Base-by-base conservation (phyloP, 2,888 invertebrate species). In the Scelioninae gen. 1 region DNA sequence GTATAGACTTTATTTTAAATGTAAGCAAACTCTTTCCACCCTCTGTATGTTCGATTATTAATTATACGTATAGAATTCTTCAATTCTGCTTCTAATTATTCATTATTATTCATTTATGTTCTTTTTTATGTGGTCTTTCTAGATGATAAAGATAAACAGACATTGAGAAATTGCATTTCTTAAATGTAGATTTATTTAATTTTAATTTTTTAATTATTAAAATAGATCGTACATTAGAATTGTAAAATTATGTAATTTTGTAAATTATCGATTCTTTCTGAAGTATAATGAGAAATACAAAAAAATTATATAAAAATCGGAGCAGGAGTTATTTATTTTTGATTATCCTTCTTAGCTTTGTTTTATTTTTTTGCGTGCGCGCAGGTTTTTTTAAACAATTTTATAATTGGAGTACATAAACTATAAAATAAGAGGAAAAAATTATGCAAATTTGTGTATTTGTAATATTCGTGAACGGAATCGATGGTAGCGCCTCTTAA, bases 161-260 rank as follows among this genome's bases (percentile, higher is more conserved):
- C 16, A 56, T 62, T 47, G 29, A 11, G 38, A 74, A 71, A 68
- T 75, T 71, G 65, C 84, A 32, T 56, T 56, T 77, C 77, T 77
- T 81, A 34, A 53, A 66, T 79, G 51, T 79, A 79, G 79, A 72
- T 79, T 79, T 79, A 79, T 79, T 72, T 79, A 79, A 79, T 66
- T 79, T 79, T 79, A 79, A 65, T 79, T 79, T 58, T 79, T 72
- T 79, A 79, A 66, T 56, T 63, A 66, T 79, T 60, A 56, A 45
- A 60, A 66, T 79, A 79, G 72, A 72, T 68, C 38, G 53, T 80
- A 74, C 55, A 63, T 74, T 80, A 80, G 79, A 74, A 72, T 51
- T 80, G 79, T 80, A 80, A 66, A 80, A 80, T 80, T 72, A 68
- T 79, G 79, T 74, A 72, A 74, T 74, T 80, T 72, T 80, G 72